These are phyloP conservation scores for Venturia canescens DNA, from an alignment of 1,140 invertebrate genomes.

Conservation along the genomic window DNA sequence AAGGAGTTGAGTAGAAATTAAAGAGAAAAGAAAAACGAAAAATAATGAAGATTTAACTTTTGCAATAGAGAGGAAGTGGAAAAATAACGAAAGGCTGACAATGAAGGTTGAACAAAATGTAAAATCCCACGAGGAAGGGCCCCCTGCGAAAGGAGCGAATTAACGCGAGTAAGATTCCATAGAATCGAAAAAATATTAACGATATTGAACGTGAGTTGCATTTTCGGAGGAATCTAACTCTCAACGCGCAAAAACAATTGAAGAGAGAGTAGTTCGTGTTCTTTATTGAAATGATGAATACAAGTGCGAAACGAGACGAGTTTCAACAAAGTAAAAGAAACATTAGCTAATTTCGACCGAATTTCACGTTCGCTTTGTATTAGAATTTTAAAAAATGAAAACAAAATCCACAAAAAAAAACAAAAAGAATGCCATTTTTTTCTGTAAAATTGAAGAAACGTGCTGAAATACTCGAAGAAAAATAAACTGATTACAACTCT, in stretches of 20 bases:
- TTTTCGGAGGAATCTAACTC: neutral
- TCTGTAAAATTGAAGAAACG: conserved; percentile 32
- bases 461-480: conserved; percentile 3
- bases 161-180: neutral
- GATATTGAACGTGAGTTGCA: conserved; percentile 15
- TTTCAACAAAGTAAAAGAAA: conserved; percentile 6
- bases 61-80: conserved; percentile 63
- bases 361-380: conserved; percentile 39
- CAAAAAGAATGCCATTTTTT: neutral
- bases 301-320: neutral
- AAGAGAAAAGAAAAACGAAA: conserved; percentile 44
- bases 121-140: neutral
- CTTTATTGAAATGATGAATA: neutral
- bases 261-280: conserved; percentile 16
- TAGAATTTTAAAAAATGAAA: conserved; percentile 34
- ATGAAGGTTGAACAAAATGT: conserved; percentile 44
- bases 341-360: conserved; percentile 34
- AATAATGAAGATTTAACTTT: conserved; percentile 68
- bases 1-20: conserved; percentile 60
- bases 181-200: neutral
- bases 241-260: too few species aligned
- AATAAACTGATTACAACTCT: conserved; percentile 44
- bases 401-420: conserved; percentile 35
- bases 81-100: conserved; percentile 53
- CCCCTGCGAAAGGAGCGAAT: neutral